Base-by-base conservation (phyloP, 1,140 invertebrate species). In the Drosophila kohkoa region DNA sequence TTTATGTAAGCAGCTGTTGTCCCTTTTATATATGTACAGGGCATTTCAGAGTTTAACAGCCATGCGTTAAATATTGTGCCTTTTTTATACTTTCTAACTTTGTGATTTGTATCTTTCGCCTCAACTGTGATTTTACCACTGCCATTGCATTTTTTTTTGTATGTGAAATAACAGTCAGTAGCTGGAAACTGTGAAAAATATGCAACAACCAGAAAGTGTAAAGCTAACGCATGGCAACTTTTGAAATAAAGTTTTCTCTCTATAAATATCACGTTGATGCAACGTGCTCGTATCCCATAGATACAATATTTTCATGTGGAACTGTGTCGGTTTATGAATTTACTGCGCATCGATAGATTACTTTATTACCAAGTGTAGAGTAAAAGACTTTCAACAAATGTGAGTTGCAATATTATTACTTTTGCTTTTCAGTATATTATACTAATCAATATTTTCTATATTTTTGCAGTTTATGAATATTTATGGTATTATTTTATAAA, bases 61-160 rank as follows among this genome's bases (percentile, higher is more conserved):
- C 4, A 7, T 11, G 48, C 13, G 1, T 15, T 4, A 57, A 20
- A 15, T 16, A 11, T 41, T n/a, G 20, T 41, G 20, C 20, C 20
- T 59, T 46, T 59, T 30, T 52, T 52, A 8, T 30, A 52, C 20
- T 5, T 59, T 38, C 35, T 25, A 59, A 28, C 20, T 59, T 59
- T 43, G 38, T 59, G 41, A 45, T 59, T 59, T 59, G 57, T 59
- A 59, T 59, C 57, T 59, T 59, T 59, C 46, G 57, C 41, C 38
- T 46, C 10, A 46, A 15, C 38, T 20, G 35, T 57, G 35, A 41
- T 59, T 59, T 59, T 28, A 15, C 20, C n/a, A 59, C 20, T 25
- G 1, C 13, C 3, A 7, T 41, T 57, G 10, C 20, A 25, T 25
- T 57, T 11, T 38, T n/a, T 38, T 57, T 38, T 38, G 28, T 8